phyloP scores from a whole-genome alignment of 2,797 vertebrate species.

The Enteromius viviparus region DNA sequence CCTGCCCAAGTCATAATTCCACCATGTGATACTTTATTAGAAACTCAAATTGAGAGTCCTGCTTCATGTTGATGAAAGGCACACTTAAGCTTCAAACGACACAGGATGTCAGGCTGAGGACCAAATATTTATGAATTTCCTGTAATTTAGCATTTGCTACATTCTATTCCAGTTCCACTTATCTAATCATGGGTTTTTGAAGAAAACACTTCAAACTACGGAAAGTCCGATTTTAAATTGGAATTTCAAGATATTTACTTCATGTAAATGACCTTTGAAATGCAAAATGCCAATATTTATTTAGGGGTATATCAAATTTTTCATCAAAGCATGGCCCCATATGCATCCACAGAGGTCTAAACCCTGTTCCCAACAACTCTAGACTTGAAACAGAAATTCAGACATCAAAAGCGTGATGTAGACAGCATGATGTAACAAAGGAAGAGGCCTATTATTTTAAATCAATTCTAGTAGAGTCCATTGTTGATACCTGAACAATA shows the following conservation, averaged over 20 bases:
- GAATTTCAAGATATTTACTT: not conserved
- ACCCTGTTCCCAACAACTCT: not conserved
- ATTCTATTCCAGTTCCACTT: not conserved
- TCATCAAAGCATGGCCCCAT: not conserved
- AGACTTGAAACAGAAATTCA: not conserved
- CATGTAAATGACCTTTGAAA: not conserved
- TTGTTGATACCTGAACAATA: slow-evolving; percentile 1
- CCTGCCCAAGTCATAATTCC: slow-evolving; percentile 16
- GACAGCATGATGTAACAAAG: not conserved
- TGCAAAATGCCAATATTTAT: not conserved
- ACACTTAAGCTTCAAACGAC: not conserved
- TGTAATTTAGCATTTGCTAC: not conserved
- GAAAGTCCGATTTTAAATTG: not conserved
- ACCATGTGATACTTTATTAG: slow-evolving; percentile 1
- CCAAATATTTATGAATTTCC: not conserved
- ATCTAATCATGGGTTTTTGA: not conserved
- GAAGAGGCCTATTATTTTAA: not conserved
- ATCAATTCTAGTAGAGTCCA: not conserved
- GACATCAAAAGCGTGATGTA: not conserved
- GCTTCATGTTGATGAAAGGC: slow-evolving; percentile 15
- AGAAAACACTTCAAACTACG: not conserved
- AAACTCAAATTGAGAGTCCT: slow-evolving; percentile 3
- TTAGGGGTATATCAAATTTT: not conserved
- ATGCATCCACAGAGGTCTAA: not conserved
- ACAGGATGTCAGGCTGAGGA: not conserved